phyloP scores from a whole-genome alignment of 2,888 invertebrate genomes.

The Drosophila nr. perissopoda region DNA sequence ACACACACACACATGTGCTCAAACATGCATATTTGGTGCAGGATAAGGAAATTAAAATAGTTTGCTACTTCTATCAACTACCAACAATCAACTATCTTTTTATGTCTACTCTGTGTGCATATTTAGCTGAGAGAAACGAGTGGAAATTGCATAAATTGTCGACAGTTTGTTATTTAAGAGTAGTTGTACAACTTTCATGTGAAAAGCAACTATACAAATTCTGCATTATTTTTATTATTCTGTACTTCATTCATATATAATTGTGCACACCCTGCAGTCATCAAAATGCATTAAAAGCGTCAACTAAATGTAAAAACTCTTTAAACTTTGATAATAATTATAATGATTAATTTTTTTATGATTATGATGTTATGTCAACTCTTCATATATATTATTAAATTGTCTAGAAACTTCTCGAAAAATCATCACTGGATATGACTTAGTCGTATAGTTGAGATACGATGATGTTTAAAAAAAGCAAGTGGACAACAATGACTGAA shows the following conservation, averaged over 20 bases:
- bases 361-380: background rate
- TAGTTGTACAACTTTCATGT: conserved; percentile 1
- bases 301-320: background rate
- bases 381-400: background rate
- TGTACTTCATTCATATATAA: background rate
- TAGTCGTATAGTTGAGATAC: no score
- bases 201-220: conserved; percentile 6
- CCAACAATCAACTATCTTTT: conserved; percentile 37
- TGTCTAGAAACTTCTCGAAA: background rate
- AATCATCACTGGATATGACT: background rate
- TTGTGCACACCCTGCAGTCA: background rate
- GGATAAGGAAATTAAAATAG: conserved; percentile 44
- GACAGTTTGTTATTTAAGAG: background rate
- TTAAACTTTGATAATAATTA: background rate
- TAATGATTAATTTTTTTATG: background rate
- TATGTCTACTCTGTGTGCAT: conserved; percentile 11
- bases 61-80: conserved; percentile 28
- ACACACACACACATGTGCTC: background rate
- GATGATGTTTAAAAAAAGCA: background rate
- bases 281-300: background rate
- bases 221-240: background rate
- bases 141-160: conserved; percentile 26
- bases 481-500: background rate
- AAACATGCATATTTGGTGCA: background rate
- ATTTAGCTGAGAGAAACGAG: conserved; percentile 20